Conservation (phyloP, 2,797 vertebrate species). For the Cygnus olor region DNA sequence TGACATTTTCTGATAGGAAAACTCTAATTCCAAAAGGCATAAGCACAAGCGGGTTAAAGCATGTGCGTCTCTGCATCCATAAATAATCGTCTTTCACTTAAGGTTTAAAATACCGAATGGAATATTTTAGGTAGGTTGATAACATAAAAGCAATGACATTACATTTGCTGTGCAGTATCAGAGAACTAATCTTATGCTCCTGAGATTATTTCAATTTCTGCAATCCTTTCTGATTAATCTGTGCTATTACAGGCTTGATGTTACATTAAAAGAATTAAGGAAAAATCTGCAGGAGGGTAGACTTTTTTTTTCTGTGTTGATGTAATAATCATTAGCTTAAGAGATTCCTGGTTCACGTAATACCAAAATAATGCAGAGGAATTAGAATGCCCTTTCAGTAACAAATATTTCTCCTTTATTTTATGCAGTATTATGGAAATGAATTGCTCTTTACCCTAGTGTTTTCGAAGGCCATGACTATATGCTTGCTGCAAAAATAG, state of each 20-base stretch:
- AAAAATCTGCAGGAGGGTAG: slow-evolving; percentile 25
- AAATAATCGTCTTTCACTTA: background rate
- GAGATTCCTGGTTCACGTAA: background rate
- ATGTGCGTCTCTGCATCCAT: background rate
- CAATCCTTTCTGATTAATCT: slow-evolving; percentile 55
- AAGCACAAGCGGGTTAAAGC: background rate
- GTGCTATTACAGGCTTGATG: slow-evolving; percentile 44
- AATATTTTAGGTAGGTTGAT: background rate
- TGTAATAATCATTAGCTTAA: background rate
- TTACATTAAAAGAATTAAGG: slow-evolving; percentile 61
- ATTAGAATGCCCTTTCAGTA: background rate
- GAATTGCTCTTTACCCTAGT: background rate
- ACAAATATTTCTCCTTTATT: background rate
- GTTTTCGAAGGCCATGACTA: slow-evolving; percentile 13
- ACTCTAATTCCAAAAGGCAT: background rate
- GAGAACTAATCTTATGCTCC: background rate
- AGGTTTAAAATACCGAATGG: background rate
- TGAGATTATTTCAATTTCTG: slow-evolving; percentile 13
- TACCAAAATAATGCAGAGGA: slow-evolving; percentile 3
- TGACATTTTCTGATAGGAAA: background rate
- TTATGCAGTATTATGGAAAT: slow-evolving; percentile 26
- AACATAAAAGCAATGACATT: slow-evolving; percentile 41
- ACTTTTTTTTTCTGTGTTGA: background rate
- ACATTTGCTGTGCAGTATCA: background rate
- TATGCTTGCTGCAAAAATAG: slow-evolving; percentile 48